Evolutionary conservation across 2,113 vertebrate genomes (phyloP), one percentile per base, ranked within the genome.

Genomic region (Gallinago media): DNA sequence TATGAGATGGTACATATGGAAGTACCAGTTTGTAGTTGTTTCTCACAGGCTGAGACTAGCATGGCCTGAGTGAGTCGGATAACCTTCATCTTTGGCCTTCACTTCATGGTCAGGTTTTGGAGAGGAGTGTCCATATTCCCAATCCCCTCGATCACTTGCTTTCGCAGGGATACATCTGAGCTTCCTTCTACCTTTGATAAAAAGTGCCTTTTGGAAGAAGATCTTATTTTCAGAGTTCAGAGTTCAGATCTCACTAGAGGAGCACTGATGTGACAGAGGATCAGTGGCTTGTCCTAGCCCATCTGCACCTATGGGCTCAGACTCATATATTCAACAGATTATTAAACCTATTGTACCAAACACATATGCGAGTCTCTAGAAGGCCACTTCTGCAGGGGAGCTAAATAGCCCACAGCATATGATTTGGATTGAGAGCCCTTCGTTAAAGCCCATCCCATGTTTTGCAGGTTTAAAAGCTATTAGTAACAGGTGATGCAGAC

Each of bases 1-100:
- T 40, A 52, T 0, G 0, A 47, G 71, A 42, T 0, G 1, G 20
- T n/a, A 36, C 0, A 0, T 56, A 14, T 5, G 42, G 12, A 16
- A 49, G 17, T 32, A 44, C 9, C 26, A 38, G 22, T 38, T 74
- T 12, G 15, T 71, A 65, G 15, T 3, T 84, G 31, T 58, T 76
- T 80, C 52, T 54, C 68, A 71, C 17, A 73, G 63, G 54, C 6
- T 34, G 15, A 80, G n/a, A 52, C 27, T 20, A 62, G 36, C 17
- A 80, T 75, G 56, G 40, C 34, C 56, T 32, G 17, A 23, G 27
- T 32, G 46, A 76, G 13, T 65, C 42, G 71, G 46, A 70, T 31
- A 52, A 52, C 14, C 50, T 94, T 83, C 61, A 34, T 21, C n/a
- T 47, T 34, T 40, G 18, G 13, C 76, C 36, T 52, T 85, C 15